These are phyloP conservation scores for Thymelicus acteon DNA, from an alignment of 2,888 invertebrate species.

Conservation along the genomic window DNA sequence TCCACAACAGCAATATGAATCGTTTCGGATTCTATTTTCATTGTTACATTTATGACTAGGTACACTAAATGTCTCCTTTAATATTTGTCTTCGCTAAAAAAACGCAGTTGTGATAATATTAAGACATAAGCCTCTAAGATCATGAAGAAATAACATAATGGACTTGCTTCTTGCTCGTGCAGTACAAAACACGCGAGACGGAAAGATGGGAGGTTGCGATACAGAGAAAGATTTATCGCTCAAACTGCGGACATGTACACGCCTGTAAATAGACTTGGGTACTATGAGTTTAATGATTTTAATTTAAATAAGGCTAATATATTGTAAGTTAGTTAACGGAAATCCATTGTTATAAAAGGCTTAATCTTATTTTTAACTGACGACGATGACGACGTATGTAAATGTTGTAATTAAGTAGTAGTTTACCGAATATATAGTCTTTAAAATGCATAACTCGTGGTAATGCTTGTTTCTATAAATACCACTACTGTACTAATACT, in stretches of 20 bases:
- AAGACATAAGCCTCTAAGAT: constrained; percentile 16
- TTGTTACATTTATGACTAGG: background rate
- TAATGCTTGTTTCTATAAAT: no score
- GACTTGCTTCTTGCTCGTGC: constrained; percentile 21
- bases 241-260: constrained; percentile 44
- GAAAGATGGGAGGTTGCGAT: constrained; percentile 53
- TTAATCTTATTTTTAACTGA: no score
- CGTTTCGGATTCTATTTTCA: background rate
- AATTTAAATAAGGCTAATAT: background rate
- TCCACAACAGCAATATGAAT: no score
- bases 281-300: background rate
- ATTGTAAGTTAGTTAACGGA: background rate
- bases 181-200: constrained; percentile 32
- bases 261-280: constrained; percentile 6
- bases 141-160: constrained; percentile 26
- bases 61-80: no score
- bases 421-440: no score
- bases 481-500: no score
- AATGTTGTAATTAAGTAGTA: no score
- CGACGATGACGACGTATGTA: no score
- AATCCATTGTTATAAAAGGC: no score
- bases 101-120: background rate
- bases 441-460: no score
- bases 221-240: constrained; percentile 55
- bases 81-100: no score